phyloP scores from a whole-genome alignment of 2,888 invertebrate species.

The Nomada goodeniana region DNA sequence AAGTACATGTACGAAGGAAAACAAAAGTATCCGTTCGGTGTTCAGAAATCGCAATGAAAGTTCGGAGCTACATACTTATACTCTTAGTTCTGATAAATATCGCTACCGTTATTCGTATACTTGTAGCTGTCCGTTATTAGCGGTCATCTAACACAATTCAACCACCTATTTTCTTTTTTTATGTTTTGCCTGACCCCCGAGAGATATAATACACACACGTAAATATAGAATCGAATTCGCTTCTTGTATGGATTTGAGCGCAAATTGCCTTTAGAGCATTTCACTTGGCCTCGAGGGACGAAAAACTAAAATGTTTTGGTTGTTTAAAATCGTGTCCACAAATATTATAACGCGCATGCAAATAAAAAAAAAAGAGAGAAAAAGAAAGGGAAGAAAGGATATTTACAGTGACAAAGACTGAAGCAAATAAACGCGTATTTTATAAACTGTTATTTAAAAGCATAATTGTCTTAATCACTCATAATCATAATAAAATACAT shows the following conservation, averaged over 20 bases:
- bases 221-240: neutral
- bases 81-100: conserved; percentile 42
- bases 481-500: neutral
- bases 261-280: conserved; percentile 40
- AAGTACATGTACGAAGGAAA: neutral
- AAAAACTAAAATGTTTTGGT: neutral
- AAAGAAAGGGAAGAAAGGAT: neutral
- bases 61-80: conserved; percentile 33
- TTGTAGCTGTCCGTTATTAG: conserved; percentile 27
- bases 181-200: conserved; percentile 25
- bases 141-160: neutral
- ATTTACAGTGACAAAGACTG: conserved; percentile 29
- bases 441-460: conserved; percentile 23
- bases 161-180: conserved; percentile 4
- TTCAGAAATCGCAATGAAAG: conserved; percentile 56
- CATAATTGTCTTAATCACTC: neutral
- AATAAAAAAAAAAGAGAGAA: neutral
- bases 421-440: conserved; percentile 12
- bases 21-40: conserved; percentile 24
- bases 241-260: conserved; percentile 5
- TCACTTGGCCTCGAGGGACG: neutral
- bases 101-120: conserved; percentile 29
- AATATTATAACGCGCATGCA: conserved; percentile 18
- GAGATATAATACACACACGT: neutral
- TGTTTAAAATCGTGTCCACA: neutral